These are phyloP conservation scores for Abrostola triplasia DNA, from an alignment of 2,888 invertebrate species.

Conservation along the genomic window DNA sequence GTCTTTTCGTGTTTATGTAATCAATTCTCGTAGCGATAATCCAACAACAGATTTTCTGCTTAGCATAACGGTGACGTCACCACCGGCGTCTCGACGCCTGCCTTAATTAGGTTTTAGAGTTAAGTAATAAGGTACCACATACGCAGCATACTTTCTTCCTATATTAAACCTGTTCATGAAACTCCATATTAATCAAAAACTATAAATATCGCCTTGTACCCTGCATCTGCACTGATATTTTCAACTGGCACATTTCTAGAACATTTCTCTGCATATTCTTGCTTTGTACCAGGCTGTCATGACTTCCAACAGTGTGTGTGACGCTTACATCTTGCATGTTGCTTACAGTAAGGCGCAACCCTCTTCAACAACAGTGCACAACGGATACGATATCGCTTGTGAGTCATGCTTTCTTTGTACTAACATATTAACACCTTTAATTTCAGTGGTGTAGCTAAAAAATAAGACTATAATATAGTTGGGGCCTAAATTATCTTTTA, in stretches of 20 bases:
- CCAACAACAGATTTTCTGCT: neutral
- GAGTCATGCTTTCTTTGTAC: conserved; percentile 54
- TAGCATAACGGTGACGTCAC: neutral
- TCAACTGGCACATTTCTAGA: too few relatives aligned
- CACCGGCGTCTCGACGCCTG: neutral
- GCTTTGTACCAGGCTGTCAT: neutral
- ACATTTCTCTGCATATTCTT: too few relatives aligned
- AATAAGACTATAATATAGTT: neutral
- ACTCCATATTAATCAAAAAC: too few relatives aligned
- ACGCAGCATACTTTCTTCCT: too few relatives aligned
- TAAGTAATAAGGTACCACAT: too few relatives aligned
- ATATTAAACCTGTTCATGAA: too few relatives aligned
- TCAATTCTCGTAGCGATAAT: too few relatives aligned
- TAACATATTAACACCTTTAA: conserved; percentile 13
- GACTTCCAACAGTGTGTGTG: conserved; percentile 23
- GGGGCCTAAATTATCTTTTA: too few relatives aligned
- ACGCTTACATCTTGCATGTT: conserved; percentile 64
- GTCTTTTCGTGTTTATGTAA: too few relatives aligned
- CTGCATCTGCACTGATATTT: too few relatives aligned
- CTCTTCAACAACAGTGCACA: conserved; percentile 39
- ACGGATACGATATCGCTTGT: conserved; percentile 56
- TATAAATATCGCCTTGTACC: too few relatives aligned
- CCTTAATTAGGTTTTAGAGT: conserved; percentile 13
- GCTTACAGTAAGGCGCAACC: conserved; percentile 57
- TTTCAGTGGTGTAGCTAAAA: neutral